A percentile compares a stretch with the other conserved stretches of the same genome.
Evolutionary conservation across 2,888 invertebrate species (phyloP).

Genomic region (Drosophila bunnanda): DNA sequence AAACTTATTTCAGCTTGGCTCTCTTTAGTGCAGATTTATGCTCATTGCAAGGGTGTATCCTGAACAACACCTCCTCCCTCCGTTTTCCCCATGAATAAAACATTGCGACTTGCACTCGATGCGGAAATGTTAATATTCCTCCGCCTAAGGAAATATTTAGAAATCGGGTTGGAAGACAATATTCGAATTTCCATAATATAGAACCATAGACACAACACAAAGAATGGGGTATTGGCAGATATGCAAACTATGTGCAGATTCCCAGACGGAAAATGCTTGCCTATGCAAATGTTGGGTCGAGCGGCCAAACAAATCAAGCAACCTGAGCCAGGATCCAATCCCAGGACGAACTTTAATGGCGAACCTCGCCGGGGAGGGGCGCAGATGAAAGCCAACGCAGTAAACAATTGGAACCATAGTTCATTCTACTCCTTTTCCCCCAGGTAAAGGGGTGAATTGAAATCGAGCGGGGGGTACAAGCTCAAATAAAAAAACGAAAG

Average conservation of each 20-base stretch:
- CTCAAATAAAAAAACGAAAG: constrained; percentile 1
- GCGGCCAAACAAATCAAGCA: constrained; percentile 30
- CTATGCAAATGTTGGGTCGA: constrained; percentile 67
- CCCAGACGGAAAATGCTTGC: constrained; percentile 60
- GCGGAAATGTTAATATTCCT: constrained; percentile 28
- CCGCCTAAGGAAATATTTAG: constrained; percentile 16
- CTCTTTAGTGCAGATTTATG: background rate
- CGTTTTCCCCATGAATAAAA: constrained; percentile 26
- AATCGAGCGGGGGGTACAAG: constrained; percentile 15
- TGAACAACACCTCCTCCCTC: background rate
- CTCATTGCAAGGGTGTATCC: background rate
- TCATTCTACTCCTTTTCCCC: constrained; percentile 27
- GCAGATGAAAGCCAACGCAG: constrained; percentile 16
- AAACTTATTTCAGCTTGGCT: too few species aligned
- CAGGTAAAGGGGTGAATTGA: constrained; percentile 38
- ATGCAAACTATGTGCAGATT: constrained; percentile 62
- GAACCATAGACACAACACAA: constrained; percentile 13
- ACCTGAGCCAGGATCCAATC: constrained; percentile 11
- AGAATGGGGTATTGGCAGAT: constrained; percentile 30
- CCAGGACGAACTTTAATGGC: constrained; percentile 43
- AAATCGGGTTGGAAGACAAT: constrained; percentile 31
- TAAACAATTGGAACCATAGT: constrained; percentile 43
- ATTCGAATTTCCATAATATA: constrained; percentile 34
- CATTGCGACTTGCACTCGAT: constrained; percentile 12
- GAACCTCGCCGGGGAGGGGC: constrained; percentile 6